Base-by-base conservation (phyloP, 2,113 vertebrate genomes). In the Zosterops hypoxanthus region DNA sequence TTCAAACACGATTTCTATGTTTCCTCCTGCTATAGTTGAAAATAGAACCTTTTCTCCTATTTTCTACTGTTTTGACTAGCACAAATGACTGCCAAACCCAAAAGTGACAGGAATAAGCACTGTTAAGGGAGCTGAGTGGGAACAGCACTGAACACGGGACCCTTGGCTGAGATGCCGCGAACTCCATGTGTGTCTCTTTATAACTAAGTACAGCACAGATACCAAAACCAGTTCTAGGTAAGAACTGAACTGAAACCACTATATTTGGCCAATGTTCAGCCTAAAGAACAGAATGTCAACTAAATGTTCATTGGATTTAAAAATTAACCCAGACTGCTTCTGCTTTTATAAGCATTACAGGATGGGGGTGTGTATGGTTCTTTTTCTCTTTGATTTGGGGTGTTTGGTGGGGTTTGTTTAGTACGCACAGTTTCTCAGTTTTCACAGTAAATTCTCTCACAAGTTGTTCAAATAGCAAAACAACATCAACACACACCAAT, bases 111-210 rank as follows among this genome's bases (percentile, higher is more conserved):
- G 44, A 85, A 69, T 47, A n/a, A 33, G 53, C 11, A 36, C 36
- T 52, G 46, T 76, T 20, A 47, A 64, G 31, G 34, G 14, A 78
- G 24, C 34, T 6, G 18, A 63, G 20, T 11, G 33, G 60, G 39
- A 88, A 82, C 2, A 1, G 26, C 5, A 33, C 28, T 8, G 26
- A 64, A 64, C 7, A 15, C 14, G 44, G 42, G 26, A 50, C 14
- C 9, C 34, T 34, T 34, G 42, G 26, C 29, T 24, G 23, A 78
- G 22, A 60, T 6, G 25, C 19, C 0, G 0, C 2, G 2, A 0
- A 0, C 13, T 77, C 29, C 16, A 19, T 12, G 36, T 0, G 0
- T 4, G 2, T 34, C 5, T 49, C 33, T 56, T 4, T 24, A 3
- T 16, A 92, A 70, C 17, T 3, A 65, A 86, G 21, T 8, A 36